Evolutionary conservation across 2,888 invertebrate genomes (phyloP).

Genomic region (Amblyjoppa fuscipennis): DNA sequence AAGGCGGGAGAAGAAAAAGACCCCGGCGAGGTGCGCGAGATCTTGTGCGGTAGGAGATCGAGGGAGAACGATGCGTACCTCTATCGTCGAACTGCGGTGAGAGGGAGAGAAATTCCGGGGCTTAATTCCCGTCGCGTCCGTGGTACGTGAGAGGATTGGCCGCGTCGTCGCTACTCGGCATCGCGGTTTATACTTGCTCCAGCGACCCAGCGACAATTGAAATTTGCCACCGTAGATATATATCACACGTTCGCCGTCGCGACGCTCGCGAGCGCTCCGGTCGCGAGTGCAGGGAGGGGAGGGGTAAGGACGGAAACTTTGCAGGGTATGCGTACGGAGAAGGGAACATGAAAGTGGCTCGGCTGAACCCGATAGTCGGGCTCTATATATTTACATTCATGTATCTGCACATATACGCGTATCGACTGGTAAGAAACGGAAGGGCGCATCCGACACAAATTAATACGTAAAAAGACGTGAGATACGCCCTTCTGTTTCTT

Average conservation of each 20-base stretch:
- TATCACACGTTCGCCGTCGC: conserved; percentile 44
- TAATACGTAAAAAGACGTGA: no score
- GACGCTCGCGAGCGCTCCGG: conserved; percentile 35
- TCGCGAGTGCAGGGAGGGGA: conserved; percentile 1
- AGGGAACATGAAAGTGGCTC: conserved; percentile 41
- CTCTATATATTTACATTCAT: neutral
- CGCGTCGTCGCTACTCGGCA: neutral
- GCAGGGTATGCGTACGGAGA: conserved; percentile 13
- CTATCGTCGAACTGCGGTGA: neutral
- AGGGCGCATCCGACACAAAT: no score
- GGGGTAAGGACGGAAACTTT: conserved; percentile 19
- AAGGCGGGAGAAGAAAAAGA: neutral
- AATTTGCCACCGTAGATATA: conserved; percentile 50
- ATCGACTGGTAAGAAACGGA: neutral
- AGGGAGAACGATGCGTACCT: neutral
- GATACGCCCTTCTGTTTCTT: no score
- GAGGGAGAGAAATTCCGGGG: neutral
- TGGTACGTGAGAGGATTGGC: conserved; percentile 46
- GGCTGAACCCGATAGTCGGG: neutral
- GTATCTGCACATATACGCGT: neutral
- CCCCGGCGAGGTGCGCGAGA: neutral
- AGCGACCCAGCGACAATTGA: conserved; percentile 39
- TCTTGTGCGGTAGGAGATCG: neutral
- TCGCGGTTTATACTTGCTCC: neutral
- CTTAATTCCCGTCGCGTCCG: conserved; percentile 44